Evolutionary conservation across 2,113 vertebrate genomes (phyloP), one percentile per base, ranked within the genome.

Genomic region (Calidris pugnax): DNA sequence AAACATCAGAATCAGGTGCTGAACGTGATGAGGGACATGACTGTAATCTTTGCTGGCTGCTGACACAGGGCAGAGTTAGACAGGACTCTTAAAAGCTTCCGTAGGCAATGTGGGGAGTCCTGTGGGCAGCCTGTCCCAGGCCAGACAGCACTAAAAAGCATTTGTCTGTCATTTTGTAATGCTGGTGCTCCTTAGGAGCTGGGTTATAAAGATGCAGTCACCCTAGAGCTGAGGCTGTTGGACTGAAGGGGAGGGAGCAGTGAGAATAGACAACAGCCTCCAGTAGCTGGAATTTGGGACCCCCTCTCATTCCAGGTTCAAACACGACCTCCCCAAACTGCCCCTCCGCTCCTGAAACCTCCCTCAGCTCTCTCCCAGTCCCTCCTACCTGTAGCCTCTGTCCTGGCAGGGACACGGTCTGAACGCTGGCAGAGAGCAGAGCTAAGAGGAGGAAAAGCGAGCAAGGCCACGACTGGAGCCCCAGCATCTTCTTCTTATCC

Each of bases 311-410:
- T 73, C 3, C 10, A 55, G 37, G 24, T 66, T 83, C 50, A 83
- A 80, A 62, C 37, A 33, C 1, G 2, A 89, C 28, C 59, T 83
- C 78, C 81, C 71, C 39, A 50, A 2, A 76, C 32, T 59, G 43
- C 66, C 76, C 56, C 60, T 90, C 60, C 43, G 3, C 21, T 84
- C 64, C 80, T 86, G 72, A 85, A 92, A 71, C 75, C 88, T 89
- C 91, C 68, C 83, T 84, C 71, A 63, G 28, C 55, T 79, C 12
- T 90, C 24, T 92, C 90, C 82, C 92, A 20, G 19, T 56, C 76
- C 76, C 45, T 90, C 96, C 68, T 96, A 96, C 96, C 96, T 97
- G 93, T 86, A 97, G 85, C 66, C 79, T 93, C 64, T 96, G 79
- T 96, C 51, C 73, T 53, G 92, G 84, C 71, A 96, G 85, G 66